These are phyloP conservation scores for Mactromeris polynyma DNA, from an alignment of 2,888 invertebrate species.

Conservation along the genomic window DNA sequence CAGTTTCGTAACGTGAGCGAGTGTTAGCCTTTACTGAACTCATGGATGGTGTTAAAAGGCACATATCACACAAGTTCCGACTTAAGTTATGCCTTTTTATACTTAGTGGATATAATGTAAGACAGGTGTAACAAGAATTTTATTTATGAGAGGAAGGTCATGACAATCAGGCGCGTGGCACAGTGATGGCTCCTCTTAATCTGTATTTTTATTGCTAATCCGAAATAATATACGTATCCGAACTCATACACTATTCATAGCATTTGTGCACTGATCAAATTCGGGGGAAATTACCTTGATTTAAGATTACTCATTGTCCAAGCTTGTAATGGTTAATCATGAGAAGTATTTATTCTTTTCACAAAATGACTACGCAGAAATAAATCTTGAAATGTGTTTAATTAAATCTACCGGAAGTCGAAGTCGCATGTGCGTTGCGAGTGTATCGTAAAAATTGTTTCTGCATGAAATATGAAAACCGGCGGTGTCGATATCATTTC, in stretches of 20 bases:
- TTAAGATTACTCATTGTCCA: not conserved
- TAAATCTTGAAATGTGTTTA: not conserved
- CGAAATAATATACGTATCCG: not conserved
- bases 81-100: too few relatives aligned
- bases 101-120: too few relatives aligned
- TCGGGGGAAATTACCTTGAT: not conserved
- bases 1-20: too few relatives aligned
- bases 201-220: not conserved
- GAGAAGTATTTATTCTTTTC: not conserved
- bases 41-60: too few relatives aligned
- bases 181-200: too few relatives aligned
- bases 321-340: not conserved
- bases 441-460: not conserved
- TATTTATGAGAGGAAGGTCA: too few relatives aligned
- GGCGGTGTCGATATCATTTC: slow-evolving; percentile 9
- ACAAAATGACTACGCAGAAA: not conserved
- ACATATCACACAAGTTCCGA: too few relatives aligned
- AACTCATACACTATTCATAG: not conserved
- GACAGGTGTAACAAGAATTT: too few relatives aligned
- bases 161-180: too few relatives aligned
- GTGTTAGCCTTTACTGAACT: too few relatives aligned
- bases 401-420: not conserved
- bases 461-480: not conserved
- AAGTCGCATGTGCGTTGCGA: slow-evolving; percentile 6
- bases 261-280: not conserved